Evolutionary conservation across 2,888 invertebrate species (phyloP).

Genomic region (Frankliniella intonsa): DNA sequence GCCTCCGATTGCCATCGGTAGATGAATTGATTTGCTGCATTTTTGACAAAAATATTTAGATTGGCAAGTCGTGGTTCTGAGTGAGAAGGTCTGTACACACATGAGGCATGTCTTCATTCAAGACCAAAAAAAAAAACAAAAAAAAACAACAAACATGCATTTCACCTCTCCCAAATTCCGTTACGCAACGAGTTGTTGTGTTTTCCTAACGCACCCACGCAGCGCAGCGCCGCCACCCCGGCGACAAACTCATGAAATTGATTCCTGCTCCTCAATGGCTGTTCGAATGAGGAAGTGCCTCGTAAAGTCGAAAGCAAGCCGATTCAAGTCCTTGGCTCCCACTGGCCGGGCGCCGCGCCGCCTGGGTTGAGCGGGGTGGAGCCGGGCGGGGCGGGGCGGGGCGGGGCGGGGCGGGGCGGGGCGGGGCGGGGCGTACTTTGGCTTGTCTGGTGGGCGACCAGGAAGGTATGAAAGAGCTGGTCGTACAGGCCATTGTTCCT

Average conservation of each 20-base stretch:
- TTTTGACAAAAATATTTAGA: too few relatives aligned
- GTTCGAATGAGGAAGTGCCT: neutral
- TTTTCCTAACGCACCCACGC: neutral
- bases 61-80: too few relatives aligned
- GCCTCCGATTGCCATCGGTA: too few relatives aligned
- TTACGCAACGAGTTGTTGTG: neutral
- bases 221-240: neutral
- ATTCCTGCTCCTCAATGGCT: neutral
- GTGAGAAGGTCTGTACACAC: too few relatives aligned
- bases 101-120: too few relatives aligned
- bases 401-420: neutral
- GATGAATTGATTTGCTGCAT: too few relatives aligned
- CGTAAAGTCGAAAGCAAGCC: neutral
- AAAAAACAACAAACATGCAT: too few relatives aligned
- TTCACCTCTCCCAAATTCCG: neutral
- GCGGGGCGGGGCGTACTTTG: neutral
- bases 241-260: neutral
- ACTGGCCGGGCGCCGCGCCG: too few relatives aligned
- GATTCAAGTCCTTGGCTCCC: neutral
- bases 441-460: neutral
- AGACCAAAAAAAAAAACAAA: too few relatives aligned
- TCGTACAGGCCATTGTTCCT: neutral
- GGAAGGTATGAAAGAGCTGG: neutral
- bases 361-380: neutral
- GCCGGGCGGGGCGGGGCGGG: neutral